Conservation (phyloP, 2,797 vertebrate species). For the Muscicapa comitata region DNA sequence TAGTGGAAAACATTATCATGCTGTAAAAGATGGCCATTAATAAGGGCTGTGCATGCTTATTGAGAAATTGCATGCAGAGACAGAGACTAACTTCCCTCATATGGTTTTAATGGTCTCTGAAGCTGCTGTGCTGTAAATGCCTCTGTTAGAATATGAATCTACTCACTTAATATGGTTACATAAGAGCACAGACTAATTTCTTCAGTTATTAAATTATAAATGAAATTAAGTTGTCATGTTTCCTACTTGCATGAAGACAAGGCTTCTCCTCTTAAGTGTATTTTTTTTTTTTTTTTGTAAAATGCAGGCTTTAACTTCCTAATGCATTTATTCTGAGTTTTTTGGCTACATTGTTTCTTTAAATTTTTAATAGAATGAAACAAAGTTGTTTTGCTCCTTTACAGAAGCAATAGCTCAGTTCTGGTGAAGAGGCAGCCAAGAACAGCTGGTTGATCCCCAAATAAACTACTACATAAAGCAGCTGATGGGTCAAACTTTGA, state of each 20-base stretch:
- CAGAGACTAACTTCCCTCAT: not conserved
- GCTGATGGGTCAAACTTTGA: not conserved
- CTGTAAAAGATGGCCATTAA: not conserved
- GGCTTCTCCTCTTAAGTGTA: not conserved
- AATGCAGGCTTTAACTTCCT: not conserved
- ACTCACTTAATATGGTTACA: not conserved
- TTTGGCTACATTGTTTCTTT: not conserved
- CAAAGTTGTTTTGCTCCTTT: not conserved
- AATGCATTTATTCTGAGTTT: not conserved
- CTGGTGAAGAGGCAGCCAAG: not conserved
- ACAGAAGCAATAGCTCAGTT: not conserved
- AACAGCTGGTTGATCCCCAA: not conserved
- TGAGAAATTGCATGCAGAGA: not conserved
- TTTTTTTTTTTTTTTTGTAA: not conserved
- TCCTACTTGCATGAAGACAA: not conserved
- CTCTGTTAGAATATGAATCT: not conserved
- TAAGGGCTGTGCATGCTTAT: not conserved
- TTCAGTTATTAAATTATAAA: not conserved
- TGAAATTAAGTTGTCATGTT: not conserved
- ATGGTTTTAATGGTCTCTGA: not conserved
- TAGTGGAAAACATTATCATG: not conserved
- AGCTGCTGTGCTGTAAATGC: not conserved
- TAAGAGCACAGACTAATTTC: not conserved
- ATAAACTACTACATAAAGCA: not conserved
- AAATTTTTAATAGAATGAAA: not conserved